Evolutionary conservation across 1,140 invertebrate genomes (phyloP), one percentile per base, ranked within the genome.

Genomic region (Papilio helenus): DNA sequence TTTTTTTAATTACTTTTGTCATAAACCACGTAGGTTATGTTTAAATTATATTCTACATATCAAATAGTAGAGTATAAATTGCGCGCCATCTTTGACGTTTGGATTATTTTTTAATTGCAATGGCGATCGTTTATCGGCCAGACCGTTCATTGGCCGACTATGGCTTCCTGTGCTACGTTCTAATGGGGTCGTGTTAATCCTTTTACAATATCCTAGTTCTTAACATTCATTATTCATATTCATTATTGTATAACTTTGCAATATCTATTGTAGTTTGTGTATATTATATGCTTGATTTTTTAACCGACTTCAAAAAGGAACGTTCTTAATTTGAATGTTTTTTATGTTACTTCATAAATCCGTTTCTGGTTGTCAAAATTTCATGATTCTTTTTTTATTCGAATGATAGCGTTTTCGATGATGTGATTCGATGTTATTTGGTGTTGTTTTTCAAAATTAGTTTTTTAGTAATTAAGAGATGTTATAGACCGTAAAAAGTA

Each of bases 51-150:
- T 4, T 16, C 46, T 49, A 49, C 14, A 49, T 9, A 4, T 16
- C 16, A 49, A 49, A 49, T 18, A 8, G 58, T 14, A 39, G 34
- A 39, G 34, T 39, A 39, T 8, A 34, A 34, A 39, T 39, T 77
- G 55, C 76, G 29, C 76, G 76, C 76, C 73, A 76, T 76, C 26
- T 44, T 76, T 58, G 49, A 29, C 49, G 73, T 29, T 76, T 26
- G 49, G 34, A 39, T 39, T 76, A 76, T 76, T 76, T 76, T 76
- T 76, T 76, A 76, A 76, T 76, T 76, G 51, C 26, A 29, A 76
- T n/a, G 74, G 74, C 73, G 23, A 76, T 51, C 26, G 51, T 76
- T 76, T 61, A 76, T 76, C 74, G 74, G 74, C 29, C 74, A 29
- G 12, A 61, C 74, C 49, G 74, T 76, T 58, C 74, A 20, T 34